Evolutionary conservation across 2,113 vertebrate species (phyloP).

Genomic region (Tyrannus savana): DNA sequence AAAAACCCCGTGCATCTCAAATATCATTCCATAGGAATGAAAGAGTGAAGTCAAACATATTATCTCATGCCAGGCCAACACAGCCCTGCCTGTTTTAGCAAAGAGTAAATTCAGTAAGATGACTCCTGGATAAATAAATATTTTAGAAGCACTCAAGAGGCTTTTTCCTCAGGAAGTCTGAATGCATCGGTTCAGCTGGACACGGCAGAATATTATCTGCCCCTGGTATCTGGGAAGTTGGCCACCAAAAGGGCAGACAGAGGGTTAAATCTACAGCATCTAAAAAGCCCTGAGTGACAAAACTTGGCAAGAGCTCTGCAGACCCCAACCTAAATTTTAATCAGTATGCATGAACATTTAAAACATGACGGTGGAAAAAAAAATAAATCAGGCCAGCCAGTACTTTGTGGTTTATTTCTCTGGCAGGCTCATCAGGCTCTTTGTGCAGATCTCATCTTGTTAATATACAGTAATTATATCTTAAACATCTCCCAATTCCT

Average conservation of each 20-base stretch:
- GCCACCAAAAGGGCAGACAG: not conserved
- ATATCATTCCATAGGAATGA: not conserved
- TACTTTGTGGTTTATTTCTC: slow-evolving; percentile 40
- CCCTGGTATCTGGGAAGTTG: not conserved
- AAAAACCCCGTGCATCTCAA: not conserved
- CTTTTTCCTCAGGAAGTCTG: slow-evolving; percentile 21
- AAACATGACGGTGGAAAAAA: not conserved
- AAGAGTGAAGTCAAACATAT: slow-evolving; percentile 5
- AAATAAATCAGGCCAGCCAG: slow-evolving; percentile 26
- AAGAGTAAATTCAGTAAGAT: slow-evolving; percentile 17
- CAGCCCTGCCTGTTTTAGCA: not conserved
- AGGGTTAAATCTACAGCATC: slow-evolving; percentile 21
- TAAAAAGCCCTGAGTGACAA: not conserved
- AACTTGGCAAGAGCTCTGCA: not conserved
- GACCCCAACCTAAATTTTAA: slow-evolving; percentile 12
- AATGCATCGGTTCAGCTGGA: slow-evolving; percentile 25
- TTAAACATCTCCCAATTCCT: slow-evolving; percentile 17
- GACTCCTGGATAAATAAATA: slow-evolving; percentile 49
- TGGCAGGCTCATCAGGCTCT: slow-evolving; percentile 35
- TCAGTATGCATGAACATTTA: slow-evolving; percentile 33
- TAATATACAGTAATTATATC: slow-evolving; percentile 45
- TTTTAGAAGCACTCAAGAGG: slow-evolving; percentile 33
- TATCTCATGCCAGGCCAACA: slow-evolving; percentile 21
- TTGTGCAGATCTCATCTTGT: slow-evolving; percentile 20
- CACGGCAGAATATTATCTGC: not conserved